Conservation (phyloP, 2,888 invertebrate genomes). For the Drosophila prolongata region DNA sequence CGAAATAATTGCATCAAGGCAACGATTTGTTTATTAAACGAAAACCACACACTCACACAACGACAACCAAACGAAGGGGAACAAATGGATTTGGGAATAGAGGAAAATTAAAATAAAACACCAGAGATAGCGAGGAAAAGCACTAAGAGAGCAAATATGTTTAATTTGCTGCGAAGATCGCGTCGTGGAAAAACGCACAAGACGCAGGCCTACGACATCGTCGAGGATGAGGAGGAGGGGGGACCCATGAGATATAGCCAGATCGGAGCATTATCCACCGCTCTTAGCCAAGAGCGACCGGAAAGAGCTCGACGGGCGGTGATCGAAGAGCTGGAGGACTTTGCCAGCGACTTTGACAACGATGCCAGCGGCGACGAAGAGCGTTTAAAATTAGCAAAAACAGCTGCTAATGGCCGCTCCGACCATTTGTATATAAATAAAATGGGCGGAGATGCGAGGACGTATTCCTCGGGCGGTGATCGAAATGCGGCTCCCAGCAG, state of each 20-base stretch:
- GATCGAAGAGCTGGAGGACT: slow-evolving; percentile 78
- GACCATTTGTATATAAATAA: slow-evolving; percentile 74
- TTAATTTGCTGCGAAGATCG: slow-evolving; percentile 80
- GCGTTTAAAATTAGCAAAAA: slow-evolving; percentile 79
- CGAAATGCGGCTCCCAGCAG: slow-evolving; percentile 68
- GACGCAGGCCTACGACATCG: slow-evolving; percentile 5
- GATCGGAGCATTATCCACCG: slow-evolving; percentile 20
- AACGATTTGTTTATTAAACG: slow-evolving; percentile 72
- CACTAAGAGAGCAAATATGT: slow-evolving; percentile 64
- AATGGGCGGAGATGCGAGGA: slow-evolving; percentile 64
- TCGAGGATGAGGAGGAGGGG: slow-evolving; percentile 30
- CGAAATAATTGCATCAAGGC: slow-evolving; percentile 38
- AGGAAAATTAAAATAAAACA: slow-evolving; percentile 37
- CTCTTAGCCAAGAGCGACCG: slow-evolving; percentile 17
- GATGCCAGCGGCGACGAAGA: slow-evolving; percentile 41
- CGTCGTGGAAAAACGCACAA: slow-evolving; percentile 70
- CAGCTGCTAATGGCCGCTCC: slow-evolving; percentile 72
- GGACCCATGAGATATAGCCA: slow-evolving; percentile 21
- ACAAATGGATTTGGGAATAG: slow-evolving; percentile 43
- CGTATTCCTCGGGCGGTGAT: slow-evolving; percentile 52
- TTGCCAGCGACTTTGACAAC: slow-evolving; percentile 39
- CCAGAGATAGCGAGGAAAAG: slow-evolving; percentile 14
- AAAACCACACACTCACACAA: slow-evolving; percentile 16
- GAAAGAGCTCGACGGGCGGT: slow-evolving; percentile 58
- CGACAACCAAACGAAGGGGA: slow-evolving; percentile 17